Evolutionary conservation across 2,888 invertebrate genomes (phyloP), one percentile per base, ranked within the genome.

Genomic region (Brachypalpus laphriformis): DNA sequence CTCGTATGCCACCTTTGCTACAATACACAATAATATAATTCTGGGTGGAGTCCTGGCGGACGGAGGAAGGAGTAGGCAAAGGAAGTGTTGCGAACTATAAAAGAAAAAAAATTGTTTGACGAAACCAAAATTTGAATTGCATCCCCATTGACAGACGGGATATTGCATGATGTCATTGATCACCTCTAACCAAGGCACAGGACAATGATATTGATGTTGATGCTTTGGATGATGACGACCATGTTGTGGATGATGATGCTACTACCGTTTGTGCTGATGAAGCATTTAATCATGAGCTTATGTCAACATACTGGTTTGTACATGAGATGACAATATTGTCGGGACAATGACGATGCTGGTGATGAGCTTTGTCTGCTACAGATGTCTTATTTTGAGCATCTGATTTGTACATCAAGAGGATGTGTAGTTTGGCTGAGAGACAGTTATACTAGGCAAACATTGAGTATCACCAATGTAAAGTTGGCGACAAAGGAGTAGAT

Each of bases 81-180:
- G 54, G 57, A 22, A 28, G 18, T 20, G 54, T 28, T 25, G 11
- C 16, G n/a, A n/a, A n/a, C n/a, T n/a, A n/a, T n/a, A 68, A 71
- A 56, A 34, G 37, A 51, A 54, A 54, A 47, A 72, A 51, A 14
- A 14, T 9, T 9, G 9, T 9, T 45, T 28, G 51, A 65, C 7
- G 72, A 72, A 72, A 56, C 40, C 66, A 14, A 82, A 81, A 81
- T 85, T 85, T 85, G 85, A 85, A 85, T 85, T 85, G 71, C 85
- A 85, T 81, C 45, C n/a, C 45, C 59, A 83, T 81, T 85, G 85
- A 76, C 81, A 85, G 81, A 51, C 76, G 70, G 71, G 85, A 85
- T 81, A 85, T 85, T 85, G 85, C 81, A 81, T 75, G 75, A 71
- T 85, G 85, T 85, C 85, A 85, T 76, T 75, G 85, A 85, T 81